Conservation (phyloP, 2,888 invertebrate species). For the Drosophila cognata region DNA sequence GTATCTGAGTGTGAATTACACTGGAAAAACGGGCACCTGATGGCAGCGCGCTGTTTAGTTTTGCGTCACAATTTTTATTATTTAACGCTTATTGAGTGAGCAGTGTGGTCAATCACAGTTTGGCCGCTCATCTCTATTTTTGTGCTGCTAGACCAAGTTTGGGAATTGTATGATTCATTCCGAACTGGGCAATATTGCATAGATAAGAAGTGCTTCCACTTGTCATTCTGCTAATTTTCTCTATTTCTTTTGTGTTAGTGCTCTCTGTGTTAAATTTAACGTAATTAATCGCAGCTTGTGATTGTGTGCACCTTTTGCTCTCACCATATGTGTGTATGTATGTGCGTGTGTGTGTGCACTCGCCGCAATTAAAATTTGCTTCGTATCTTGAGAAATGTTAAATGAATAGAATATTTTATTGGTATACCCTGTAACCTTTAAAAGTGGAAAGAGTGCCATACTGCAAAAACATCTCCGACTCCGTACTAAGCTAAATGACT, state of each 20-base stretch:
- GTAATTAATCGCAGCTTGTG: constrained; percentile 42
- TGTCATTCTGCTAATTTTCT: constrained; percentile 24
- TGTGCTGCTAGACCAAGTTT: constrained; percentile 34
- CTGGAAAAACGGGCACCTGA: background rate
- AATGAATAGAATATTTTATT: constrained; percentile 20
- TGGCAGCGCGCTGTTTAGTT: background rate
- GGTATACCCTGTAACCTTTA: background rate
- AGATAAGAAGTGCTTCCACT: constrained; percentile 65
- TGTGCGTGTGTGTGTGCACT: constrained; percentile 11
- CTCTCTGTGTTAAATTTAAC: constrained; percentile 22
- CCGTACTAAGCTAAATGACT: background rate
- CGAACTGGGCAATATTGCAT: constrained; percentile 45
- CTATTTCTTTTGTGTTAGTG: background rate
- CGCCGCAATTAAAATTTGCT: constrained; percentile 15
- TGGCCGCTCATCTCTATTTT: constrained; percentile 42
- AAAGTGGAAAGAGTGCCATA: background rate
- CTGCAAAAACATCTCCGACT: background rate
- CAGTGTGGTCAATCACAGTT: constrained; percentile 24
- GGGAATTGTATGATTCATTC: constrained; percentile 49
- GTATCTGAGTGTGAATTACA: background rate
- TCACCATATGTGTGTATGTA: background rate
- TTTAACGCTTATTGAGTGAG: background rate
- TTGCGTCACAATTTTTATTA: background rate
- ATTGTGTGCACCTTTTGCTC: constrained; percentile 7
- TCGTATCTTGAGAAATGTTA: constrained; percentile 19